Base-by-base conservation (phyloP, 2,888 invertebrate genomes). In the Euzophera pinguis region DNA sequence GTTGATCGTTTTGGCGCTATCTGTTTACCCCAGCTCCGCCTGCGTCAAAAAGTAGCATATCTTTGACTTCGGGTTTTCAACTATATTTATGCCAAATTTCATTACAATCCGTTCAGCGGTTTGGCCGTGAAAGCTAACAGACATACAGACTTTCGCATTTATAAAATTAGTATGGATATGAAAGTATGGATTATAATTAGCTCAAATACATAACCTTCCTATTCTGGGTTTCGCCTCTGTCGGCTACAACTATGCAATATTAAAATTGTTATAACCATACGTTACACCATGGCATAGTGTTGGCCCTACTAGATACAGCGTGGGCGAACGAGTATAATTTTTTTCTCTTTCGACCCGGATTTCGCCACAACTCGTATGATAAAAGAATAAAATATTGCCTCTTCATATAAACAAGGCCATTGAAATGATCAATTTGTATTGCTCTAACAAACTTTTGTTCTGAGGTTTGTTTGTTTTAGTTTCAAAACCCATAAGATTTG, bases 381-480 rank as follows among this genome's bases (percentile, higher is more conserved):
- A 43, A 43, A 43, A 43, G 43, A 43, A 43, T 43, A 43, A 43
- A 43, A 43, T 43, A 43, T 43, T 27, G 27, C 27, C 9, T 29
- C 43, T 43, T 43, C 43, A 29, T 43, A 12, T 43, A n/a, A 43
- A 43, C 43, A 43, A 43, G 43, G 43, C 43, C 29, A 43, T 43
- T 29, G 43, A 8, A 29, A 13, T 29, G 43, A 43, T 43, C 29
- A 43, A 43, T 43, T 13, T 29, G 13, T 41, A 5, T 41, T 17
- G 22, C 9, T 22, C 29, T 27, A 12, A 29, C 29, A 12, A 43
- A 14, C 29, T 29, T 29, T 43, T 43, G 43, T 43, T 29, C 13
- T 29, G 3, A 32, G 29, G 1, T 29, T 12, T 29, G 43, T 9
- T 27, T 42, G 27, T 22, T 42, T n/a, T 42, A 22, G n/a, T 35